phyloP scores from a whole-genome alignment of 2,113 vertebrate genomes.

The Otis tarda region DNA sequence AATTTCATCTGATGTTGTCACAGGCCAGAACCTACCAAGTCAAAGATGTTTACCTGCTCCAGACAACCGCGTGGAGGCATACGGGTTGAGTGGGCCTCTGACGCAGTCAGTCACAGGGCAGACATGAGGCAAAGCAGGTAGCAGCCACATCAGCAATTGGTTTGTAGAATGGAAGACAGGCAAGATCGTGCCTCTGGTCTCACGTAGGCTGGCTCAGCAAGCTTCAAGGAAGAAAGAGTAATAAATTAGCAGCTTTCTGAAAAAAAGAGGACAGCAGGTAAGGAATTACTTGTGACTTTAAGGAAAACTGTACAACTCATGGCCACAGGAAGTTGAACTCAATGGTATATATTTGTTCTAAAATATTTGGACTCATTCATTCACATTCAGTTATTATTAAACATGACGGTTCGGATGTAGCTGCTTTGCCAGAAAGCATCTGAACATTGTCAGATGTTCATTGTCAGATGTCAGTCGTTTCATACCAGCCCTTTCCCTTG shows the following conservation, averaged over 20 bases:
- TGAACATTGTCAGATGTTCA: background rate
- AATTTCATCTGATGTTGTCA: background rate
- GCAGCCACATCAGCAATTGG: background rate
- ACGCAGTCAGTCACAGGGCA: background rate
- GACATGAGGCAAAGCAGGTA: background rate
- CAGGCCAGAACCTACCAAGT: background rate
- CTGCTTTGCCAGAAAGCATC: background rate
- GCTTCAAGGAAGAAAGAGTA: background rate
- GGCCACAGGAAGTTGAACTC: background rate
- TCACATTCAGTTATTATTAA: background rate
- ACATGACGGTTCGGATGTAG: background rate
- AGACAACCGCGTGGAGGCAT: background rate
- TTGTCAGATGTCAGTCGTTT: background rate
- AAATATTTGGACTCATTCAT: background rate
- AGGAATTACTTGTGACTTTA: background rate
- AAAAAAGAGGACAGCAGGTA: background rate
- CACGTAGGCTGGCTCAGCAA: background rate
- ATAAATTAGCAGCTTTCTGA: background rate
- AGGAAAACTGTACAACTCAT: background rate
- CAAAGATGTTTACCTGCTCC: background rate
- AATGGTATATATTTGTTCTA: background rate
- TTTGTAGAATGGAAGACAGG: background rate
- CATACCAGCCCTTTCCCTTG: background rate
- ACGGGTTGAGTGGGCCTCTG: fast-evolving
- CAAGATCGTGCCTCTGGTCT: background rate